Conservation (phyloP, 2,888 invertebrate species). For the Pedicia rivosa region DNA sequence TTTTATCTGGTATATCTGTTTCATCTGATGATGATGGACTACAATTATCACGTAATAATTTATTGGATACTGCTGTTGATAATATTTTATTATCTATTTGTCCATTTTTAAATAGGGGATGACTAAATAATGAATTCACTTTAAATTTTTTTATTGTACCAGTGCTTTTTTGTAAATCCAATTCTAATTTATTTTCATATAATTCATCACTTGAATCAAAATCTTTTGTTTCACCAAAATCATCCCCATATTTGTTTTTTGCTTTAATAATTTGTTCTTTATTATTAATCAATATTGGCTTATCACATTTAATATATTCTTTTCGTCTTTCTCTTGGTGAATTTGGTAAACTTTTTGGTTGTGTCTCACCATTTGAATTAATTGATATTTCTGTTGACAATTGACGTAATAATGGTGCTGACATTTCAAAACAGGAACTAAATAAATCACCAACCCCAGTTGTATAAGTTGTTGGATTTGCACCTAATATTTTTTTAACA, state of each 20-base stretch:
- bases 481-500: slow-evolving; percentile 67
- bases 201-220: slow-evolving; percentile 11
- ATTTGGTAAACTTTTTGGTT: slow-evolving; percentile 35
- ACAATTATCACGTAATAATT: slow-evolving; percentile 8
- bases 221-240: slow-evolving; percentile 25
- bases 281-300: background rate
- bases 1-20: slow-evolving; percentile 2
- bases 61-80: slow-evolving; percentile 9
- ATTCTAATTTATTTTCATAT: slow-evolving; percentile 10
- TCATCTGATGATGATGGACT: background rate
- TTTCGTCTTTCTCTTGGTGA: slow-evolving; percentile 34
- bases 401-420: slow-evolving; percentile 44
- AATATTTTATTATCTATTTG: slow-evolving; percentile 7
- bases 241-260: slow-evolving; percentile 25
- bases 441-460: slow-evolving; percentile 40
- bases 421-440: slow-evolving; percentile 62
- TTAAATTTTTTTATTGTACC: slow-evolving; percentile 30
- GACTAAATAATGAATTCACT: slow-evolving; percentile 40
- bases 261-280: background rate
- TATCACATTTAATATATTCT: slow-evolving; percentile 4
- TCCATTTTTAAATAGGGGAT: slow-evolving; percentile 35
- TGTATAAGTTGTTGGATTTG: slow-evolving; percentile 34
- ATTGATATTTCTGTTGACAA: slow-evolving; percentile 21
- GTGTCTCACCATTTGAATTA: slow-evolving; percentile 15
- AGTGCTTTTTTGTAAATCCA: slow-evolving; percentile 12